Evolutionary conservation across 1,140 invertebrate genomes (phyloP).

Genomic region (Pseudomyrmex sp.): DNA sequence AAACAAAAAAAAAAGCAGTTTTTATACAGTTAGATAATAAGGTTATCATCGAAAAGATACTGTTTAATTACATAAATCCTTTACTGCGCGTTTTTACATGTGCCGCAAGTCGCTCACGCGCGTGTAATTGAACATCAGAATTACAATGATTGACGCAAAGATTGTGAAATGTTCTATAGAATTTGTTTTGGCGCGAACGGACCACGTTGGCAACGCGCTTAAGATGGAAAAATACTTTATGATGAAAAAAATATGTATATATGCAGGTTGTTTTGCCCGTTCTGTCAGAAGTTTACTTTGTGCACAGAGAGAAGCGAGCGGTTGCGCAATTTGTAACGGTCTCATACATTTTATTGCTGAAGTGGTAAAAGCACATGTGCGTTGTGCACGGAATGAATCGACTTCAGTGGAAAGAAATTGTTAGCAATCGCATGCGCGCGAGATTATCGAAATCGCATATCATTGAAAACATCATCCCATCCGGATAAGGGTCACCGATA

Average conservation of each 20-base stretch:
- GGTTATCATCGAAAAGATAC: not conserved
- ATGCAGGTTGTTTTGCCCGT: conserved; percentile 3
- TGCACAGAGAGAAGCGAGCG: not conserved
- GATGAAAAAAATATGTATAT: conserved; percentile 6
- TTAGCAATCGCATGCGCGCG: not conserved
- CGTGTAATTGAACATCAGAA: not conserved
- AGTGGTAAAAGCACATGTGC: not conserved
- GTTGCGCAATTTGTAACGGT: conserved; percentile 3
- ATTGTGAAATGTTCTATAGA: conserved; percentile 36
- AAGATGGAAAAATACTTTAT: not conserved
- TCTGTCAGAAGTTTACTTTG: not conserved
- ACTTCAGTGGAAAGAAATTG: not conserved
- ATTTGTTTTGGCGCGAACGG: conserved; percentile 30
- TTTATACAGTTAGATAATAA: too few relatives aligned
- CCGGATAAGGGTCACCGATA: conserved; percentile 48
- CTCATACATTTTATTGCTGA: conserved; percentile 1
- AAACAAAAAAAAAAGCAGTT: not conserved
- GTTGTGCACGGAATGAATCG: not conserved
- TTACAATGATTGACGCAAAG: conserved; percentile 23
- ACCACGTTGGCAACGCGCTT: conserved; percentile 1
- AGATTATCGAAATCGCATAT: conserved; percentile 35
- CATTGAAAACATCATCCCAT: conserved; percentile 5
- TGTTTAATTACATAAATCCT: conserved; percentile 14
- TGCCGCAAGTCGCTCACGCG: conserved; percentile 22
- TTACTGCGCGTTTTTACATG: not conserved